Percentiles rank a stretch among this genome's conserved stretches.
Conservation (phyloP, 1,140 invertebrate genomes). For the Lysiphlebus fabarum region DNA sequence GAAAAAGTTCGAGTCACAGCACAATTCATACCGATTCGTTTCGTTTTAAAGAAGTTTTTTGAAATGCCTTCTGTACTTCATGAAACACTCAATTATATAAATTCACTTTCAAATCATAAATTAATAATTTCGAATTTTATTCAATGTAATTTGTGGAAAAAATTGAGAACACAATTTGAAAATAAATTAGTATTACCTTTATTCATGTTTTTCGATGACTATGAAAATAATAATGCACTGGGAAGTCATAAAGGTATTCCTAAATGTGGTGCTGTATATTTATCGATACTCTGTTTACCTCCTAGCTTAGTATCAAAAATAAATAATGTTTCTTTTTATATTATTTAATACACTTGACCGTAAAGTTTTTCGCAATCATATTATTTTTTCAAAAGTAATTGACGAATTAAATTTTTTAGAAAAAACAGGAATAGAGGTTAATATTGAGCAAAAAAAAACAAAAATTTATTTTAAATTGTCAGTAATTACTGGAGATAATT, state of each 20-base stretch:
- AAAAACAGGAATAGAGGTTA: background rate
- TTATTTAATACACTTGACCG: constrained; percentile 2
- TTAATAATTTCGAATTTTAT: constrained; percentile 28
- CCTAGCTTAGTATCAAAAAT: constrained; percentile 12
- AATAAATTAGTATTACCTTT: constrained; percentile 34
- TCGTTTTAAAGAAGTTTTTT: background rate
- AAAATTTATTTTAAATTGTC: background rate
- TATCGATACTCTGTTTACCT: constrained; percentile 34
- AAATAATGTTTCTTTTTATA: background rate
- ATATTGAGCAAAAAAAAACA: background rate
- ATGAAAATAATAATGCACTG: constrained; percentile 31
- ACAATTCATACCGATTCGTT: background rate
- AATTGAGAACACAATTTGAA: constrained; percentile 14
- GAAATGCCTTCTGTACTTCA: background rate
- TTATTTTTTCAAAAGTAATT: background rate
- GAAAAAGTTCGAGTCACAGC: background rate
- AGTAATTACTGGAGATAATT: background rate
- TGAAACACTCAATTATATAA: background rate
- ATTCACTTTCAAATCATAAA: background rate
- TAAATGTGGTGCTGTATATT: constrained; percentile 35
- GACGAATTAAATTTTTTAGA: background rate
- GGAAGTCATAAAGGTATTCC: constrained; percentile 32
- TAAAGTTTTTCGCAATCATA: background rate
- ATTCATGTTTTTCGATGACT: constrained; percentile 30
- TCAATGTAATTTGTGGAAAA: constrained; percentile 34